Evolutionary conservation across 1,140 invertebrate species (phyloP).

Genomic region (Drosophila navojoa): DNA sequence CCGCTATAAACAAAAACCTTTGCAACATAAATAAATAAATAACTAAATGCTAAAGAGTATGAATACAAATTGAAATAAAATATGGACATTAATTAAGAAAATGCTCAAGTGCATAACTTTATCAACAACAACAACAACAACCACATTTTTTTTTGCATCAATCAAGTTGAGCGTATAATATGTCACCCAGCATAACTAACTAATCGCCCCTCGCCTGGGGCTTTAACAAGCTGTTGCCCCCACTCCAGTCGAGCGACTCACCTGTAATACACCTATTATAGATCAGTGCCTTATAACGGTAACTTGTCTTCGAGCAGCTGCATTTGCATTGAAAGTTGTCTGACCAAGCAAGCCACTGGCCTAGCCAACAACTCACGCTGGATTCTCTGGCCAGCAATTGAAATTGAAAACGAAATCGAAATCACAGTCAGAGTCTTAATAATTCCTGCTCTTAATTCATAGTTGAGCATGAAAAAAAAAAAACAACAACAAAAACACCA

Average conservation of each 20-base stretch:
- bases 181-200: conserved; percentile 35
- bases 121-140: conserved; percentile 51
- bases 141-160: conserved; percentile 67
- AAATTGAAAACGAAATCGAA: conserved; percentile 47
- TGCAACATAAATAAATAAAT: conserved; percentile 25
- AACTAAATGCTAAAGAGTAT: conserved; percentile 32
- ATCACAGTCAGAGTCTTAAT: background rate
- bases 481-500: background rate
- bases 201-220: background rate
- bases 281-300: conserved; percentile 41
- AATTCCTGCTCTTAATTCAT: conserved; percentile 12
- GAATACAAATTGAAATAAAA: conserved; percentile 19
- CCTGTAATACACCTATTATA: conserved; percentile 5
- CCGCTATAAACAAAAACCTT: conserved; percentile 23
- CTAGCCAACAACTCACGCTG: conserved; percentile 4
- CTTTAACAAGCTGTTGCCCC: background rate
- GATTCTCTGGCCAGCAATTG: conserved; percentile 15
- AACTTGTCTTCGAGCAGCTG: conserved; percentile 29
- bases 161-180: conserved; percentile 47
- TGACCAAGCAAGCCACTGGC: conserved; percentile 5
- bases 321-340: conserved; percentile 80
- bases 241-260: background rate
- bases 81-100: conserved; percentile 69
- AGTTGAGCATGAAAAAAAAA: conserved; percentile 10
- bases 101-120: conserved; percentile 70